Evolutionary conservation across 2,113 vertebrate species (phyloP).

Genomic region (Orycteropus afer): DNA sequence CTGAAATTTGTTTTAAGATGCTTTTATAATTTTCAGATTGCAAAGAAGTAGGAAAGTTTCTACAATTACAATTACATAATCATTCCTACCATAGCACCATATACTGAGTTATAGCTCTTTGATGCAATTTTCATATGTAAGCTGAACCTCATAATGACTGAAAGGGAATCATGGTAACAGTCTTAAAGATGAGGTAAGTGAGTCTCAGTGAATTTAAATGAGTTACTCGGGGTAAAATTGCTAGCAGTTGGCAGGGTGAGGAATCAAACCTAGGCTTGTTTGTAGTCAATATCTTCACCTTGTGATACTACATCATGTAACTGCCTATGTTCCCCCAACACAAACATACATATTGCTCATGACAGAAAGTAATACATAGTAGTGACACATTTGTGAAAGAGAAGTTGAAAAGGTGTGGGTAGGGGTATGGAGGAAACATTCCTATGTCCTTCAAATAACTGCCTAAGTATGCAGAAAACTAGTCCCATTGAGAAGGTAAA

Average conservation of each 20-base stretch:
- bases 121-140: not conserved
- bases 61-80: not conserved
- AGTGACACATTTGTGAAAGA: not conserved
- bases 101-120: not conserved
- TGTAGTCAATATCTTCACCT: not conserved
- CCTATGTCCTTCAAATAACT: not conserved
- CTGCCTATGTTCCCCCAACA: not conserved
- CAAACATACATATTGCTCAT: not conserved
- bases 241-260: not conserved
- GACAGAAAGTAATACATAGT: not conserved
- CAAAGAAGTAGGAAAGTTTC: not conserved
- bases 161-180: not conserved
- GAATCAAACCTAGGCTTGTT: not conserved
- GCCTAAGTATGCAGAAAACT: not conserved
- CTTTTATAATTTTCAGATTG: slow-evolving; percentile 33
- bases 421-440: not conserved
- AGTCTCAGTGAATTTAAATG: not conserved
- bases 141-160: not conserved
- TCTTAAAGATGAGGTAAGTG: not conserved
- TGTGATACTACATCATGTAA: not conserved
- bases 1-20: not conserved
- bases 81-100: not conserved
- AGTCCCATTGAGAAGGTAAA: slow-evolving; percentile 38
- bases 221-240: slow-evolving; percentile 15
- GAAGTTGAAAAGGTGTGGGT: not conserved